Base-by-base conservation (phyloP, 2,888 invertebrate genomes). In the Noctua comes region DNA sequence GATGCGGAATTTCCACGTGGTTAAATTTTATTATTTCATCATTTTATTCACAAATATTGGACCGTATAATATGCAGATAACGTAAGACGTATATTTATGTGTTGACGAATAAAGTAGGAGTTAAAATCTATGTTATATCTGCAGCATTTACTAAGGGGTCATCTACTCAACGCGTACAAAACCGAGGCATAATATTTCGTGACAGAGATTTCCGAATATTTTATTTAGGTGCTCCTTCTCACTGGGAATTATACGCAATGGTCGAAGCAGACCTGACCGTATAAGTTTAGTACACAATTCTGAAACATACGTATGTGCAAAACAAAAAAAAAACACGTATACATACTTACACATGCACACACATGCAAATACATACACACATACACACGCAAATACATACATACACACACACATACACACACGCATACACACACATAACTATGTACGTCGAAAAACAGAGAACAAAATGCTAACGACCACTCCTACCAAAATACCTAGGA, bases 11-110 rank as follows among this genome's bases (percentile, higher is more conserved):
- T 86, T 86, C 73, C 84, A 86, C 82, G 76, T 87, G 83, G 88
- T 86, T 86, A 87, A 88, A 88, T 87, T 87, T 88, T 88, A 87
- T 88, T 82, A 86, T 88, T 82, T 40, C 68, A 80, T 80, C 79
- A 77, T 85, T 82, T 88, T 71, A 79, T 82, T 80, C 66, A 79
- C 65, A 88, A 83, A 83, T 83, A 84, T 83, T 79, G 79, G 64
- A 77, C 78, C 74, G 21, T 84, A 76, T 79, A 78, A 82, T 84
- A 82, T 88, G 83, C 77, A 86, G 73, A 88, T 86, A 76, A 76
- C 78, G 68, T 74, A 80, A 81, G 40, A 77, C 36, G 46, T 27
- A 73, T 79, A 84, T 80, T 74, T 76, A 82, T 80, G 40, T 69
- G 68, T 57, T 51, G 13, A 13, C 16, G 24, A 83, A 77, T 80